Percentiles rank a stretch among this genome's conserved stretches.
Conservation (phyloP, 2,797 vertebrate species). For the Falco biarmicus region DNA sequence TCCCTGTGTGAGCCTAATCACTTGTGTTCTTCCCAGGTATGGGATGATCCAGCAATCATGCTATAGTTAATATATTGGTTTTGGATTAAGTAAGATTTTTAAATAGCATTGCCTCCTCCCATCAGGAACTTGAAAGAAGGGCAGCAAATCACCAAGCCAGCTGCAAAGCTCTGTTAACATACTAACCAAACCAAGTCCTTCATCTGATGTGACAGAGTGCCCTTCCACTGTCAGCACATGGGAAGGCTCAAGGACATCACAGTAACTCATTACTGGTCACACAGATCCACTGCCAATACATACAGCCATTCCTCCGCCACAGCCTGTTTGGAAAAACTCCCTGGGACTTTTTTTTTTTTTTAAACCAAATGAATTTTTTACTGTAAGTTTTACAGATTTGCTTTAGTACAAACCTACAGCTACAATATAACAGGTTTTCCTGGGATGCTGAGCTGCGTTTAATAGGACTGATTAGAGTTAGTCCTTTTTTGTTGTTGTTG, state of each 20-base stretch:
- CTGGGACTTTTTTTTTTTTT: neutral
- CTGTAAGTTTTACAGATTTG: neutral
- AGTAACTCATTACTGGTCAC: neutral
- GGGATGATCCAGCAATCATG: neutral
- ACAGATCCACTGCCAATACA: neutral
- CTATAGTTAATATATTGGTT: neutral
- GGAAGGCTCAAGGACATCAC: neutral
- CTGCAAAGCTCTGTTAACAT: neutral
- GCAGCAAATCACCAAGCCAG: neutral
- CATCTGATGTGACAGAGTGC: rapidly evolving
- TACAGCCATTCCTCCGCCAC: rapidly evolving
- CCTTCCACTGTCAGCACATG: neutral
- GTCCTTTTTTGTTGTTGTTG: neutral
- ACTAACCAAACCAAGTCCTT: neutral
- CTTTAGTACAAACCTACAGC: neutral
- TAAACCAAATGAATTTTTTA: neutral
- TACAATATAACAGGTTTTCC: neutral
- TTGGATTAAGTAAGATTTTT: neutral
- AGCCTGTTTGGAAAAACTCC: neutral
- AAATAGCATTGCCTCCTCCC: neutral
- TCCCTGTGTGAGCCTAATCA: neutral
- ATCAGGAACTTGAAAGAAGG: neutral
- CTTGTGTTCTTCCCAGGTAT: neutral
- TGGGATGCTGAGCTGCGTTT: neutral
- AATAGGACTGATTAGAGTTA: neutral